Evolutionary conservation across 2,888 invertebrate genomes (phyloP), one percentile per base, ranked within the genome.

Genomic region (Calameuta pallipes): DNA sequence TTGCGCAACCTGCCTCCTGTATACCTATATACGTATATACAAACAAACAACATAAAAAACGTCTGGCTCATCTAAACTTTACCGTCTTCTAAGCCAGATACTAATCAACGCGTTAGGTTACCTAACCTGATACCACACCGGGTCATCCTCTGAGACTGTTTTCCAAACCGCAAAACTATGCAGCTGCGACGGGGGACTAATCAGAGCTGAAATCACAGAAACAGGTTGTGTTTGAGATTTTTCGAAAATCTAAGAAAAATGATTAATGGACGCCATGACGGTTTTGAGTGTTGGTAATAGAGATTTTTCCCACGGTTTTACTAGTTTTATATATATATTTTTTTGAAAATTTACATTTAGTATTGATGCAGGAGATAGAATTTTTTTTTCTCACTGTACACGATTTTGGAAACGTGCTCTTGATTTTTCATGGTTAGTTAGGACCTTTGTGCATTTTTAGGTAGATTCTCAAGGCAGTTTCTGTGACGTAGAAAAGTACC

Each of bases 41-140:
- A 70, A 13, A 70, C 74, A 76, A 70, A 69, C 78, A 75, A 23
- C 23, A 6, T 56, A 23, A 31, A 31, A 30, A 34, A 56, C 75
- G 74, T 80, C 75, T 80, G 75, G 35, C 73, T 69, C 69, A 31
- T 56, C 34, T 23, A 37, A 23, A 69, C 41, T 75, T 56, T 56
- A 56, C 56, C 9, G 56, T 56, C 23, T 56, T 56, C 56, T 23
- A 23, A 56, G 56, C 23, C 23, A 9, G 56, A 56, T 56, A 56
- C 56, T 56, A 56, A 56, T 56, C 56, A 56, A 56, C 23, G 56
- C 56, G 23, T 56, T 56, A 56, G 23, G 56, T 56, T 56, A 23
- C 56, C 56, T 23, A 56, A 56, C 56, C 56, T 56, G 56, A 56
- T 56, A 56, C 56, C 23, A 56, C 56, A 56, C 23, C 56, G 0